These are phyloP conservation scores for Neodontobutis hainanensis DNA, from an alignment of 2,113 vertebrate species.

Conservation along the genomic window DNA sequence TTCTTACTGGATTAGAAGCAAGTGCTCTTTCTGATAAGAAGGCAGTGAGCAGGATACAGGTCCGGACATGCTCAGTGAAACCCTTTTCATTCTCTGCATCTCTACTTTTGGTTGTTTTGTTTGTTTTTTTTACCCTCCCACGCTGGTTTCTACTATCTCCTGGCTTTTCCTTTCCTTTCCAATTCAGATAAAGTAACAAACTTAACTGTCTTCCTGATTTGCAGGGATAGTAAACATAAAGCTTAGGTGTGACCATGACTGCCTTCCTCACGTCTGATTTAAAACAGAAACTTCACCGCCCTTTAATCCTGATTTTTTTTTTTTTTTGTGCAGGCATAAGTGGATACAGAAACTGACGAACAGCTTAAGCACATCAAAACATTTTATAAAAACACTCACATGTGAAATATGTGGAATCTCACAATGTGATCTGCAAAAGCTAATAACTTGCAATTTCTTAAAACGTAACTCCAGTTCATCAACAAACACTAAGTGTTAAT, in stretches of 20 bases:
- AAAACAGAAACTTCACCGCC: conserved; percentile 6
- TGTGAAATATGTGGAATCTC: too few relatives aligned
- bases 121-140: neutral
- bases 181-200: neutral
- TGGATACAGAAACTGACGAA: too few relatives aligned
- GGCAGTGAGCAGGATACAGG: neutral
- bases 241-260: conserved; percentile 7
- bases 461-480: too few relatives aligned
- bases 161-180: neutral
- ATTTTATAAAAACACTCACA: too few relatives aligned
- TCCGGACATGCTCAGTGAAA: conserved; percentile 13
- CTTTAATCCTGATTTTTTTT: neutral
- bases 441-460: too few relatives aligned
- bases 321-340: too few relatives aligned
- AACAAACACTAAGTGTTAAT: too few relatives aligned
- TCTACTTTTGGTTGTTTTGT: conserved; percentile 3
- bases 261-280: conserved; percentile 2
- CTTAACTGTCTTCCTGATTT: neutral
- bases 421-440: too few relatives aligned
- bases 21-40: neutral
- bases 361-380: too few relatives aligned
- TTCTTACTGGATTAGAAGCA: neutral
- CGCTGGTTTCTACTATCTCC: neutral
- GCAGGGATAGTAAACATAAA: neutral
- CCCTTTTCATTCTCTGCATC: too few relatives aligned